A percentile compares a stretch with the other conserved stretches of the same genome.
These are phyloP conservation scores for Agrilus cyanescens DNA, from an alignment of 2,888 invertebrate species.

Conservation along the genomic window DNA sequence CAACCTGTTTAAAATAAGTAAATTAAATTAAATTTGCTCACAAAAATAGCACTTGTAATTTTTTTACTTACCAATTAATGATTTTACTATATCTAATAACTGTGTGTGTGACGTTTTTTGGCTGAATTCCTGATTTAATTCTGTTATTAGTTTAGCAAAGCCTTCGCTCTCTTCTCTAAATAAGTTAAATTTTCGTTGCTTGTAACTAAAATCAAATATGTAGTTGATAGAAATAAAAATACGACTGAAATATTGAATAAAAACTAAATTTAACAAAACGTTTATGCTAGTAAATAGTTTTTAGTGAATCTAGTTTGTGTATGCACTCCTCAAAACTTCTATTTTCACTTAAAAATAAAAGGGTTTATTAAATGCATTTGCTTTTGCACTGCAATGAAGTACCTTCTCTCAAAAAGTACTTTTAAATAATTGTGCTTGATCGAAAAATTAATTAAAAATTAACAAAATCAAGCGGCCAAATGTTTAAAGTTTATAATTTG, in stretches of 20 bases:
- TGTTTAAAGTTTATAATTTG: too few species aligned
- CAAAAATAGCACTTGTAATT: constrained; percentile 4
- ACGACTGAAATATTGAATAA: neutral
- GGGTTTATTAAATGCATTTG: constrained; percentile 16
- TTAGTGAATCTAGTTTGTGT: too few species aligned
- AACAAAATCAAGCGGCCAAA: too few species aligned
- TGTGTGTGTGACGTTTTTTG: constrained; percentile 51
- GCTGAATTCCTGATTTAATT: constrained; percentile 75
- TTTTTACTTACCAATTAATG: constrained; percentile 66
- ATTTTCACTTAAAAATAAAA: constrained; percentile 13
- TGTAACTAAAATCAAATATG: constrained; percentile 63
- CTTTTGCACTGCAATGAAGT: constrained; percentile 15
- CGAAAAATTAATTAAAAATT: neutral
- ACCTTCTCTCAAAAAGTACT: neutral
- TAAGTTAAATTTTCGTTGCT: constrained; percentile 97
- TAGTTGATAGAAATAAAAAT: neutral
- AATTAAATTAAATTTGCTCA: constrained; percentile 5
- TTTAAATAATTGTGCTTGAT: constrained; percentile 1
- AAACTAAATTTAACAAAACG: too few species aligned
- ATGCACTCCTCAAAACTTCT: constrained; percentile 17
- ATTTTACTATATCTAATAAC: constrained; percentile 81
- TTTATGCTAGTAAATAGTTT: too few species aligned
- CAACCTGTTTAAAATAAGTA: constrained; percentile 56
- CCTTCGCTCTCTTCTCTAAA: constrained; percentile 99
- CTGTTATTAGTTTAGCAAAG: constrained; percentile 90